These are phyloP conservation scores for Cassiopea xamachana DNA, from an alignment of 30 jellyfish, hydroid and myxozoan genomes.

Conservation along the genomic window DNA sequence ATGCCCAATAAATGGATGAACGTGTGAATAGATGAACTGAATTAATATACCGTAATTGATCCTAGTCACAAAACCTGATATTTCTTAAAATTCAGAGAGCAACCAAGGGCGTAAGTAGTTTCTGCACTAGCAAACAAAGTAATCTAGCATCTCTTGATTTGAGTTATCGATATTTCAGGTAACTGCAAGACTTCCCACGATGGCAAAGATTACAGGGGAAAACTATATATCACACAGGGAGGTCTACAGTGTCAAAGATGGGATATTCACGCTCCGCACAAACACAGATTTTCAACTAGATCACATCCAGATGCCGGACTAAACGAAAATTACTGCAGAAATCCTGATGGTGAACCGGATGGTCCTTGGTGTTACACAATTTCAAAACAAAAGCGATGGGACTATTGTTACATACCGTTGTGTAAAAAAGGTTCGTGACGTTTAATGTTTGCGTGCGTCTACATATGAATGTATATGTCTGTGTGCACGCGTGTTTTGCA, in stretches of 20 bases:
- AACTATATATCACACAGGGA: background rate
- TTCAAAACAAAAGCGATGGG: conserved; percentile 31
- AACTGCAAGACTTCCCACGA: conserved; percentile 16
- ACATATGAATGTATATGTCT: no score
- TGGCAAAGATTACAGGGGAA: conserved; percentile 39
- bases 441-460: no score
- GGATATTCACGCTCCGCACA: conserved; percentile 33
- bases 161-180: background rate
- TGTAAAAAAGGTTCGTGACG: conserved; percentile 7
- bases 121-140: background rate
- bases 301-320: conserved; percentile 26
- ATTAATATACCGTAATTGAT: no score
- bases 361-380: conserved; percentile 70
- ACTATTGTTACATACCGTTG: conserved; percentile 34
- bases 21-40: no score
- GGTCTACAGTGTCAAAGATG: conserved; percentile 58
- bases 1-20: no score
- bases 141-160: background rate
- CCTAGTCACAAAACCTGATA: no score
- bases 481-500: no score
- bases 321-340: conserved; percentile 55
- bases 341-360: conserved; percentile 50
- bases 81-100: no score
- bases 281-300: conserved; percentile 11
- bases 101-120: no score